These are phyloP conservation scores for Iselma pallidipennis DNA, from an alignment of 2,888 invertebrate species.

Conservation along the genomic window DNA sequence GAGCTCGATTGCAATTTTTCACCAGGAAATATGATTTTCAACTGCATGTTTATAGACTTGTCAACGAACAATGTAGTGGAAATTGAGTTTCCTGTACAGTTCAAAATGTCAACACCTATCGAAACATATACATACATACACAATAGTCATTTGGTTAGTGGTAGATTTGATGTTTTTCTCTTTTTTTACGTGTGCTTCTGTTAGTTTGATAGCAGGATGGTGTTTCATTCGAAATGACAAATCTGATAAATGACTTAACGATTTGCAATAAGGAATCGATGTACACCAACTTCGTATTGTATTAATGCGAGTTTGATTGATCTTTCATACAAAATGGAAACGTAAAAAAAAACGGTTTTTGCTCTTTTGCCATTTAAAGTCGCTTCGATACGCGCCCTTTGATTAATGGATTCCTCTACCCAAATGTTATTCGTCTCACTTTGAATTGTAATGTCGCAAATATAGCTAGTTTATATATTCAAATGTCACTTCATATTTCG, in stretches of 20 bases:
- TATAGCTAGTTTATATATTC: conserved; percentile 30
- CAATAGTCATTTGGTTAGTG: conserved; percentile 12
- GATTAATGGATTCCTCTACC: conserved; percentile 35
- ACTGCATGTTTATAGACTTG: conserved; percentile 24
- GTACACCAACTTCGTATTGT: conserved; percentile 8
- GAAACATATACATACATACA: background rate
- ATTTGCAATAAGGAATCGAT: conserved; percentile 14
- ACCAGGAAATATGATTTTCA: conserved; percentile 12
- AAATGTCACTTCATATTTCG: conserved; percentile 35
- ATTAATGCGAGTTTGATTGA: conserved; percentile 34
- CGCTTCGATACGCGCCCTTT: conserved; percentile 33
- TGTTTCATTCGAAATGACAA: conserved; percentile 21
- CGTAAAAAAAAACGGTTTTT: conserved; percentile 21
- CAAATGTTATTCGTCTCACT: conserved; percentile 36
- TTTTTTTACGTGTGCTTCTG: too few species aligned
- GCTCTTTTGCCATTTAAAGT: conserved; percentile 36
- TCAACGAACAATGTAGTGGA: conserved; percentile 26
- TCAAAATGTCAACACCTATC: background rate
- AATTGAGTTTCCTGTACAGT: conserved; percentile 26
- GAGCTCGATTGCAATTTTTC: conserved; percentile 4
- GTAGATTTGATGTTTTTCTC: conserved; percentile 1
- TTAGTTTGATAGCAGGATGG: conserved; percentile 2
- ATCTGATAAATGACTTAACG: conserved; percentile 17
- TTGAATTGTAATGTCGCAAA: conserved; percentile 35
- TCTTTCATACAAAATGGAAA: conserved; percentile 28